Base-by-base conservation (phyloP, 2,888 invertebrate genomes). In the Pristionchus japonicus region DNA sequence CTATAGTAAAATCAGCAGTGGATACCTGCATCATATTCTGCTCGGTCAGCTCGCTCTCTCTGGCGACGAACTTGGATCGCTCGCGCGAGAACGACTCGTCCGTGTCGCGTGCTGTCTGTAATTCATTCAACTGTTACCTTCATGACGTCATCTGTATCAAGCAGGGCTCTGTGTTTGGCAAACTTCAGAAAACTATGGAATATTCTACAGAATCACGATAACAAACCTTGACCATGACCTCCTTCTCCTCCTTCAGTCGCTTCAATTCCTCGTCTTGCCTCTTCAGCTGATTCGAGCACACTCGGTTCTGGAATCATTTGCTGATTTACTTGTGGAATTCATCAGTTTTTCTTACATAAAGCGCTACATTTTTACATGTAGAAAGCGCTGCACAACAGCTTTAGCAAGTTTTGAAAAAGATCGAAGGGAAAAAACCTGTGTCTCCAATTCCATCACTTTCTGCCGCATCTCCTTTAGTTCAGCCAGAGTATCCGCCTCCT, bases 361-460 rank as follows among this genome's bases (percentile, higher is more conserved):
- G n/a, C n/a, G n/a, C n/a, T n/a, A n/a, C n/a, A n/a, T n/a, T n/a
- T n/a, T n/a, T n/a, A n/a, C n/a, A n/a, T n/a, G n/a, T n/a, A n/a
- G n/a, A n/a, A n/a, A n/a, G n/a, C n/a, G n/a, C n/a, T n/a, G n/a
- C n/a, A n/a, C n/a, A n/a, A n/a, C n/a, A n/a, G n/a, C n/a, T n/a
- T n/a, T n/a, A n/a, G n/a, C n/a, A n/a, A n/a, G n/a, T n/a, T n/a
- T n/a, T n/a, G n/a, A n/a, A n/a, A n/a, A n/a, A n/a, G n/a, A n/a
- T n/a, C 43, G 43, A 43, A 64, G 57, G 57, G n/a, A 57, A 7
- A 15, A 57, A 57, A 95, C 95, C 95, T 98, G 98, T 1, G 98
- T 98, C 95, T 98, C 98, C 84, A 98, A 96, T 95, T 99, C 98
- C 98, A 98, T 95, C 92, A 97, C 97, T 96, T 97, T 98, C 89